Evolutionary conservation across 2,888 invertebrate species (phyloP).

Genomic region (Syritta pipiens): DNA sequence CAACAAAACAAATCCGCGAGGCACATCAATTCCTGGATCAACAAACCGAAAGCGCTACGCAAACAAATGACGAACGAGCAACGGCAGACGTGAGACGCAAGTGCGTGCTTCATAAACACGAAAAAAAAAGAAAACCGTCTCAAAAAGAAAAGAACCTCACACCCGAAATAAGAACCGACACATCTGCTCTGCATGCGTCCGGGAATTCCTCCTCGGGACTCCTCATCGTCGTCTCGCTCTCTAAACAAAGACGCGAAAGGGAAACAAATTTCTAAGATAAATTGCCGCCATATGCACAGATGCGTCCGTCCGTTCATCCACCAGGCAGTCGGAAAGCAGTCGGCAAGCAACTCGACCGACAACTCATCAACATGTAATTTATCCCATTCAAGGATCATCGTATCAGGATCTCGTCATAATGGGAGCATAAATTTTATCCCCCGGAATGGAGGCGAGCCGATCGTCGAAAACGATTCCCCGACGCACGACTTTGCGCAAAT

Average conservation of each 20-base stretch:
- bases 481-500: conserved; percentile 8
- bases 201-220: conserved; percentile 12
- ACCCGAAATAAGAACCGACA: conserved; percentile 18
- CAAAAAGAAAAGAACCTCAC: neutral
- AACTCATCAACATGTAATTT: conserved; percentile 51
- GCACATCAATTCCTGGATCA: conserved; percentile 42
- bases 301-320: conserved; percentile 27
- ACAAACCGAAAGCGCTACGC: conserved; percentile 27
- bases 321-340: neutral
- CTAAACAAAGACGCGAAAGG: conserved; percentile 2
- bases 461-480: too few species aligned
- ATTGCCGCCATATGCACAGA: conserved; percentile 42
- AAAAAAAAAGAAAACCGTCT: neutral
- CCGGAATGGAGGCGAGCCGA: too few species aligned
- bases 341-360: neutral
- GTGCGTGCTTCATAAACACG: neutral
- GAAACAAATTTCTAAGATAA: conserved; percentile 36
- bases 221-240: neutral
- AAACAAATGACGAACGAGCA: conserved; percentile 26
- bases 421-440: conserved; percentile 54
- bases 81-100: neutral
- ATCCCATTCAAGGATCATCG: conserved; percentile 50
- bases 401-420: conserved; percentile 51
- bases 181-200: conserved; percentile 47
- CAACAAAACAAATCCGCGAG: conserved; percentile 21